Conservation (phyloP, 2,797 vertebrate species). For the Malurus leucopterus region DNA sequence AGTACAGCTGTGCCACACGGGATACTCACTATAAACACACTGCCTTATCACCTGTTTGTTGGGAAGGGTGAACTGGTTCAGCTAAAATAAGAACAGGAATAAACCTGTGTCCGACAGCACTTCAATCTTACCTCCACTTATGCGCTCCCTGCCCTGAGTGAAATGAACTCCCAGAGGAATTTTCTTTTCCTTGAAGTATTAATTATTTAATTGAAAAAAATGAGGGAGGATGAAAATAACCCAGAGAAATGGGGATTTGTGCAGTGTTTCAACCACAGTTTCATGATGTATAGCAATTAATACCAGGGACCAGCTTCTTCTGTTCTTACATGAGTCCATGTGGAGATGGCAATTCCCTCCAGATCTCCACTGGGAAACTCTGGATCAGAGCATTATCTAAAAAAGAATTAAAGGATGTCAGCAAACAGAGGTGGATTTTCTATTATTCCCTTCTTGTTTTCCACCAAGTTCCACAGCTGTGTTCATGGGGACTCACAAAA, state of each 20-base stretch:
- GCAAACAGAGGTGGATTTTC: not conserved
- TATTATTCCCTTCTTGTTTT: not conserved
- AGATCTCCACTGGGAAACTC: not conserved
- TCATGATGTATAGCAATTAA: not conserved
- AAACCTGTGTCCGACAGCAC: not conserved
- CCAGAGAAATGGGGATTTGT: not conserved
- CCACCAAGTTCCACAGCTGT: rapidly evolving
- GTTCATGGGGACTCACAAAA: not conserved
- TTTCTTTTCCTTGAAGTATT: not conserved
- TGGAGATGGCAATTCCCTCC: not conserved
- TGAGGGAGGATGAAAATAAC: not conserved
- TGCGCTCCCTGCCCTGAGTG: not conserved
- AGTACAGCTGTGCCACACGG: not conserved
- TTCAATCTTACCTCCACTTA: not conserved
- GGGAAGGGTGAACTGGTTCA: not conserved
- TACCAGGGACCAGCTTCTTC: slow-evolving; percentile 4
- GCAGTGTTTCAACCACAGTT: not conserved
- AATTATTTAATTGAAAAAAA: not conserved
- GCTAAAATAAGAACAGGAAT: slow-evolving; percentile 40
- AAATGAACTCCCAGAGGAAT: not conserved
- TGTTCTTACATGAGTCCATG: not conserved
- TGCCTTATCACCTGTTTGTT: not conserved
- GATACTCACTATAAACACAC: not conserved
- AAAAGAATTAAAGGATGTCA: not conserved
- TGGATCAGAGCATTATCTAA: not conserved